Base-by-base conservation (phyloP, 2,113 vertebrate species). In the Channa argus region DNA sequence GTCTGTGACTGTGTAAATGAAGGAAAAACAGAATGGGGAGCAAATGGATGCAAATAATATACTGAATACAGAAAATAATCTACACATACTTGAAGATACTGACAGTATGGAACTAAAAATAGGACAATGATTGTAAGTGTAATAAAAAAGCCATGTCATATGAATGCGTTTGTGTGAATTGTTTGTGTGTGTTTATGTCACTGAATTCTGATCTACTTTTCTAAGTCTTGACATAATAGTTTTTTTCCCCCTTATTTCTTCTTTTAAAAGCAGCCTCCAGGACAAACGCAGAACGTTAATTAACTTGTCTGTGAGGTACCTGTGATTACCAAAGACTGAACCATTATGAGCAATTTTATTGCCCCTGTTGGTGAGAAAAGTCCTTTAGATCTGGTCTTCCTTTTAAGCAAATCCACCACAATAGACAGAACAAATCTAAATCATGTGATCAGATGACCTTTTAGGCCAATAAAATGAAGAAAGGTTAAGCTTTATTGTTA, bases 401-500 rank as follows among this genome's bases (percentile, higher is more conserved):
- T 63, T 33, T 36, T 41, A 68, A 52, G 33, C n/a, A 74, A 70
- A 55, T 46, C 34, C 73, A 36, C 61, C 53, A 67, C 49, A 67
- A 51, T 12, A 68, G 63, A 75, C 3, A 58, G 37, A 74, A 34
- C 10, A 12, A n/a, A 39, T 68, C 24, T 56, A 59, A 70, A 63
- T 46, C 39, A 13, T 7, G 8, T 71, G 69, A 67, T 75, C 53
- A 69, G 14, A 64, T 15, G 50, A 63, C 61, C 44, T 61, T 50
- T 74, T 66, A 78, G 64, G 37, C 37, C 58, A 83, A 65, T 52
- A 80, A 83, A 79, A 84, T 71, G n/a, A 50, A 39, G 76, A 77
- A 83, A 79, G 9, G 44, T 80, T 54, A 83, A 71, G 74, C 63
- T 86, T 91, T 74, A 83, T 83, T 78, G 63, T 82, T 78, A 71